Conservation (phyloP, 2,113 vertebrate species). For the Gambusia holbrooki region DNA sequence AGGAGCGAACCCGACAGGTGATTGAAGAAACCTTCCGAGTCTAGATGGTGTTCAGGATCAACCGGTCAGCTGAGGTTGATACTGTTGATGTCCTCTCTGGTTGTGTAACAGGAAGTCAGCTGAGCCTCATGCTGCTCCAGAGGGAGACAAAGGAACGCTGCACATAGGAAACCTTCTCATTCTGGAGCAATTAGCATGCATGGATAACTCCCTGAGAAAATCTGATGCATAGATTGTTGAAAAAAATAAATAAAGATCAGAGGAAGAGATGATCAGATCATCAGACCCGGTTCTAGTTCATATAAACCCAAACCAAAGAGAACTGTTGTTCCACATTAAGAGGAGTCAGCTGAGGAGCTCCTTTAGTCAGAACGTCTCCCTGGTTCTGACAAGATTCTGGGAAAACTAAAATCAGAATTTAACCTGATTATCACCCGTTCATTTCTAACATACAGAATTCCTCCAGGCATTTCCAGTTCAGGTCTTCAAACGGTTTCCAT, state of each 20-base stretch:
- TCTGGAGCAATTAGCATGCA: slow-evolving; percentile 65
- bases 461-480: too few relatives aligned
- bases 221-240: slow-evolving; percentile 21
- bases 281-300: neutral
- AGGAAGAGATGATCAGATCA: neutral
- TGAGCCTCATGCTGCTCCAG: neutral
- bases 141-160: slow-evolving; percentile 38
- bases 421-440: too few relatives aligned
- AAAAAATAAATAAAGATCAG: too few relatives aligned
- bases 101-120: slow-evolving; percentile 15
- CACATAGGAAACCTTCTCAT: slow-evolving; percentile 51
- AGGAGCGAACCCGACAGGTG: neutral
- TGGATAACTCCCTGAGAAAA: slow-evolving; percentile 48
- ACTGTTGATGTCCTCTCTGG: neutral
- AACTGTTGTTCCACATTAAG: neutral
- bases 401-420: neutral
- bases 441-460: too few relatives aligned
- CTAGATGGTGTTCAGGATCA: neutral
- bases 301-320: neutral
- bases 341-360: neutral
- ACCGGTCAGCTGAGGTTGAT: neutral
- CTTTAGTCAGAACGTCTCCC: too few relatives aligned
- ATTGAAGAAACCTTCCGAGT: neutral
- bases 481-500: too few relatives aligned
- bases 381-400: neutral